Evolutionary conservation across 2,797 vertebrate species (phyloP).

Genomic region (Amblyraja radiata): DNA sequence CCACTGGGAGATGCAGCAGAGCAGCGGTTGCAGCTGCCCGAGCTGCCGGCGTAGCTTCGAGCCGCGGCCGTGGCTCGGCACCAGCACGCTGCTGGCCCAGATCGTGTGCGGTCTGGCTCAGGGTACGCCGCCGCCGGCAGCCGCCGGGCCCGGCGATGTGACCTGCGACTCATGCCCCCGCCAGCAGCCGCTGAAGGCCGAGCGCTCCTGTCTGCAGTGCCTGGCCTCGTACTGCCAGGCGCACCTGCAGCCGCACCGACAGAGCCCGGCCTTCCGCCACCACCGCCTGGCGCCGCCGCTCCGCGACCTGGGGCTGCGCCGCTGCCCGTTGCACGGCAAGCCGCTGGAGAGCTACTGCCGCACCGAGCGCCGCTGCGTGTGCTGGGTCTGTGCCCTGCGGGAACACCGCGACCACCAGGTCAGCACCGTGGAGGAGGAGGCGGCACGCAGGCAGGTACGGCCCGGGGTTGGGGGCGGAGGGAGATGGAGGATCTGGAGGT

Average conservation of each 20-base stretch:
- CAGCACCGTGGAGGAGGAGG: not conserved
- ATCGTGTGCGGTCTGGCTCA: not conserved
- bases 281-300: not conserved
- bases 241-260: not conserved
- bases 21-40: not conserved
- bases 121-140: not conserved
- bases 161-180: not conserved
- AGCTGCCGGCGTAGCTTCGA: not conserved
- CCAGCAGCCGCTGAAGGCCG: not conserved
- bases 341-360: slow-evolving; percentile 5
- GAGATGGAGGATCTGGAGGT: not conserved
- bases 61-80: not conserved
- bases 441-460: not conserved
- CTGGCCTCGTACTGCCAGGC: not conserved
- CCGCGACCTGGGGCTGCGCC: not conserved
- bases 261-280: not conserved
- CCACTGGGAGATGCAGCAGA: not conserved
- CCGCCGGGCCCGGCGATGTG: not conserved
- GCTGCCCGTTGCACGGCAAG: not conserved
- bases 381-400: not conserved
- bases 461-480: not conserved
- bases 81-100: not conserved
- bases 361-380: not conserved
- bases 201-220: not conserved
- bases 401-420: not conserved